Conservation (phyloP, 2,797 vertebrate genomes). For the Prunella strophiata region DNA sequence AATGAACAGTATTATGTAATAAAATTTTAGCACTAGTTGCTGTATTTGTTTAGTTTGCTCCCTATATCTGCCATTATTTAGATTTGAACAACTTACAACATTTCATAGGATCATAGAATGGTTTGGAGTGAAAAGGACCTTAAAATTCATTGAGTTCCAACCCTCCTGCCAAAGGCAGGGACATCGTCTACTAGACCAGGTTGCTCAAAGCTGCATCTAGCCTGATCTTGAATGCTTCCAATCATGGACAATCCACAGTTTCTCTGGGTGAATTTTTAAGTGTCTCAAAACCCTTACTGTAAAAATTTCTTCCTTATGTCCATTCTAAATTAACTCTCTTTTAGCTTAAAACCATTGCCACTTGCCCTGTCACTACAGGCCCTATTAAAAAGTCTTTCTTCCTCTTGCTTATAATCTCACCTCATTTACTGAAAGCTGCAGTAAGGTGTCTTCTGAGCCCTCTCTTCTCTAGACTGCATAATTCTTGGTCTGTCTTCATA, state of each 20-base stretch:
- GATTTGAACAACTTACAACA: background rate
- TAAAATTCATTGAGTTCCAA: background rate
- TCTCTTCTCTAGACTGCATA: background rate
- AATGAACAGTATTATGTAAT: background rate
- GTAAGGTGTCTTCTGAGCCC: accelerated
- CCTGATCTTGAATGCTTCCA: background rate
- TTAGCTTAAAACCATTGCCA: background rate
- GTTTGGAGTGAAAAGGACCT: background rate
- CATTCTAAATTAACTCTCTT: background rate
- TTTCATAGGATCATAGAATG: background rate
- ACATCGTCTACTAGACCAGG: background rate
- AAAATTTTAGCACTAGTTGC: background rate
- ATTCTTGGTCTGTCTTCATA: background rate
- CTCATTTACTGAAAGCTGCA: background rate
- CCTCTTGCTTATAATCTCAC: background rate
- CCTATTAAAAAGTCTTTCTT: background rate
- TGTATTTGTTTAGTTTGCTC: background rate
- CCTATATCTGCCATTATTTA: background rate
- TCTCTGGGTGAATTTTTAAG: background rate
- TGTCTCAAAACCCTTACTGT: accelerated
- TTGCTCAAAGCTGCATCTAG: background rate
- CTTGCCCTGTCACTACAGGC: background rate
- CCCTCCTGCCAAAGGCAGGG: accelerated
- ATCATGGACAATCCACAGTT: accelerated
- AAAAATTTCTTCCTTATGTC: background rate